phyloP scores from a whole-genome alignment of 2,797 vertebrate species.

The Sebastes matsubarae region DNA sequence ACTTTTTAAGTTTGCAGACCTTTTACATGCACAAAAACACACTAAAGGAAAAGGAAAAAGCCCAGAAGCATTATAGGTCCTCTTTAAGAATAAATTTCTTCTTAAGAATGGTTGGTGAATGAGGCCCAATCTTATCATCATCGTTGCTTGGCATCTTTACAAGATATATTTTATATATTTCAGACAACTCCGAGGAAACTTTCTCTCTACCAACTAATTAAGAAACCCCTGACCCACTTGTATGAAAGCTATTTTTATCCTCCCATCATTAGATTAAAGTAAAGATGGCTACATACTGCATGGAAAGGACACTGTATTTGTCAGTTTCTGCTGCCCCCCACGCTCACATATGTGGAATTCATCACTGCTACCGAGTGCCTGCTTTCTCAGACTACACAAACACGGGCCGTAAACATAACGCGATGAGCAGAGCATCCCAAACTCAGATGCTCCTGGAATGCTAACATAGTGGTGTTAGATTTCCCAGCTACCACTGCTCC shows the following conservation, averaged over 20 bases:
- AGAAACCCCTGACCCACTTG: slow-evolving; percentile 47
- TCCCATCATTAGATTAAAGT: slow-evolving; percentile 12
- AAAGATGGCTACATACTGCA: slow-evolving; percentile 5
- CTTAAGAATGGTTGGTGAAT: not conserved
- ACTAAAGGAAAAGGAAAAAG: too few species aligned
- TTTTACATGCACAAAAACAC: too few species aligned
- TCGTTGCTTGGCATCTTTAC: not conserved
- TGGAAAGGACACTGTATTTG: not conserved
- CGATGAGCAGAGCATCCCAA: slow-evolving; percentile 42
- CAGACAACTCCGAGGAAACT: not conserved
- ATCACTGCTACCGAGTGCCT: slow-evolving; percentile 45
- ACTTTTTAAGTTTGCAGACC: accelerated
- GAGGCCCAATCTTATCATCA: not conserved
- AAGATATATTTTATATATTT: not conserved
- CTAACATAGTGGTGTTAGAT: slow-evolving; percentile 75
- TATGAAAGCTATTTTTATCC: slow-evolving; percentile 50
- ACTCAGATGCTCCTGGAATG: slow-evolving; percentile 72
- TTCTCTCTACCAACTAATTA: slow-evolving; percentile 23
- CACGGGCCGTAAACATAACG: slow-evolving; percentile 59
- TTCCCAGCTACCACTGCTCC: slow-evolving; percentile 60
- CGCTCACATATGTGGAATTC: slow-evolving; percentile 64
- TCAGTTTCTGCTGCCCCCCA: not conserved
- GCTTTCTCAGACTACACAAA: slow-evolving; percentile 64
- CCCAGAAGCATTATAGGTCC: too few species aligned
- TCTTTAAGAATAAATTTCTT: accelerated